These are phyloP conservation scores for Verasper variegatus DNA, from an alignment of 2,113 vertebrate genomes.

Conservation along the genomic window DNA sequence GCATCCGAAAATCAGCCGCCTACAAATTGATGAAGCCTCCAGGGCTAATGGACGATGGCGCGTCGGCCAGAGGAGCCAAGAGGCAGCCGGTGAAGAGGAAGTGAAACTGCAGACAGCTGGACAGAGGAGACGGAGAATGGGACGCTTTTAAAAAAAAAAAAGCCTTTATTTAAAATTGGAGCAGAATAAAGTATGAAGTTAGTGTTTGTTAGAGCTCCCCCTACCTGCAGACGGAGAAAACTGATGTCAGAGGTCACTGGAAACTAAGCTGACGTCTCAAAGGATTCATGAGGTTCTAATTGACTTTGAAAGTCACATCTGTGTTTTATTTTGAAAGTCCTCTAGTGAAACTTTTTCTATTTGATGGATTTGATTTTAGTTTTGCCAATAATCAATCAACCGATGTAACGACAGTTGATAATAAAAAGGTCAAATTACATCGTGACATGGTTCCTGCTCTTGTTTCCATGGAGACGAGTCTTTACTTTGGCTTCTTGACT, in stretches of 20 bases:
- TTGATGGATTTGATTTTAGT: no score
- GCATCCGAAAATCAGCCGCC: slow-evolving; percentile 79
- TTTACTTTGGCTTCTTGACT: slow-evolving; percentile 38
- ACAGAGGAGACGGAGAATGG: background rate
- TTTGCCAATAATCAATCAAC: no score
- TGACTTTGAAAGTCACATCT: background rate
- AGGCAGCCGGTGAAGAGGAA: slow-evolving; percentile 35
- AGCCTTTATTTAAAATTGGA: background rate
- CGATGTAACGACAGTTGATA: no score
- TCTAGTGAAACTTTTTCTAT: no score
- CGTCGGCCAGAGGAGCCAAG: background rate
- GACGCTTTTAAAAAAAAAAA: background rate
- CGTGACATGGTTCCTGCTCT: background rate
- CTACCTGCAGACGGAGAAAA: background rate
- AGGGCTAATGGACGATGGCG: slow-evolving; percentile 57
- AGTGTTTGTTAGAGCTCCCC: background rate
- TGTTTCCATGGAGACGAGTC: background rate
- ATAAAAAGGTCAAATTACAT: no score
- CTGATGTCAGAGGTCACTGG: no score
- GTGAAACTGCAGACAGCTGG: background rate
- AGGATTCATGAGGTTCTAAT: background rate
- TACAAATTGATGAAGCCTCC: slow-evolving; percentile 84
- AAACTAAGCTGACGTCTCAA: background rate
- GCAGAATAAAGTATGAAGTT: background rate
- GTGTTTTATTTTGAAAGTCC: background rate